Evolutionary conservation across 2,113 vertebrate species (phyloP).

Genomic region (Festucalex cinctus): DNA sequence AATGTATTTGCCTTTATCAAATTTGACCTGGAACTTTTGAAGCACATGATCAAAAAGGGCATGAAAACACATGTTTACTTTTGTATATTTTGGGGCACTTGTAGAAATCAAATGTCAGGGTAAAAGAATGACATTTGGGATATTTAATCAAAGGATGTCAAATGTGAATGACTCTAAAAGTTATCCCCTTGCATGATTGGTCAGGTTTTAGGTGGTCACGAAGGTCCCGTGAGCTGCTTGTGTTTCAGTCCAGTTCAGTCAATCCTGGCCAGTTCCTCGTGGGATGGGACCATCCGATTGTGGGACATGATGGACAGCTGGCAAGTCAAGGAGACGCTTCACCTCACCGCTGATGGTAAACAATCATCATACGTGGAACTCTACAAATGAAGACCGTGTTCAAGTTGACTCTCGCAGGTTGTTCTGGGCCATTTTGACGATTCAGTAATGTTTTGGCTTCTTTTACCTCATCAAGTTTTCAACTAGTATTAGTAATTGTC

Average conservation of each 20-base stretch:
- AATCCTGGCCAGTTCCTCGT: constrained; percentile 89
- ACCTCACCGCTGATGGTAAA: constrained; percentile 83
- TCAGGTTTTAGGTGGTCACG: constrained; percentile 88
- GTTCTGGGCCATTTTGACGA: background rate
- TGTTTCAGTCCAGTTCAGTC: constrained; percentile 87
- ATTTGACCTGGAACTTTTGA: no score
- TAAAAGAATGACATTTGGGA: no score
- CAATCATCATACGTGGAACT: background rate
- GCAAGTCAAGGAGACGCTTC: constrained; percentile 86
- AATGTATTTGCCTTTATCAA: no score
- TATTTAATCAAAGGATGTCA: background rate
- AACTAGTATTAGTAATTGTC: no score
- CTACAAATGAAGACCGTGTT: background rate
- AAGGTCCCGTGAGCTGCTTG: constrained; percentile 87
- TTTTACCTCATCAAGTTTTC: no score
- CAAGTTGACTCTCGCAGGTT: background rate
- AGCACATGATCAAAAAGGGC: no score
- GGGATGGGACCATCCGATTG: constrained; percentile 88
- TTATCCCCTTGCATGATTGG: background rate
- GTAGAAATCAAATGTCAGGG: no score
- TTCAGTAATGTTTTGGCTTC: no score
- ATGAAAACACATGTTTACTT: no score
- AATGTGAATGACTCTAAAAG: background rate
- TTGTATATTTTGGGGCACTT: no score
- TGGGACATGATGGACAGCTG: constrained; percentile 99